Conservation (phyloP, 2,888 invertebrate species). For the Pinctada fucata region DNA sequence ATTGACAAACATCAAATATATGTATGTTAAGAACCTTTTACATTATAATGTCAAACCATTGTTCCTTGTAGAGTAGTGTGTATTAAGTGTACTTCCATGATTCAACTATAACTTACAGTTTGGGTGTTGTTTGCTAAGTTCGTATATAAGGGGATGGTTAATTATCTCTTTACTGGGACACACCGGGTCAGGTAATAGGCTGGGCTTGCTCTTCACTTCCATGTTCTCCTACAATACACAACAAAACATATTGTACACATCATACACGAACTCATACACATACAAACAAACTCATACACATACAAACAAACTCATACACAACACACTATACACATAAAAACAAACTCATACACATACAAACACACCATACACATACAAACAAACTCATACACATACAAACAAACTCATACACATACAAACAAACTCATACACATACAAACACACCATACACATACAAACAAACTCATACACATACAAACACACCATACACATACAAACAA, state of each 20-base stretch:
- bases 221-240: slow-evolving; percentile 12
- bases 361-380: neutral
- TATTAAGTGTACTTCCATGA: no score
- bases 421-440: no score
- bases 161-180: slow-evolving; percentile 63
- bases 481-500: neutral
- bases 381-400: no score
- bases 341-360: no score
- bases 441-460: neutral
- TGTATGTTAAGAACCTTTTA: no score
- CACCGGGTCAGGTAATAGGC: slow-evolving; percentile 67
- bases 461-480: neutral
- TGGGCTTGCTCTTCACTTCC: slow-evolving; percentile 44
- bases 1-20: no score
- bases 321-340: neutral
- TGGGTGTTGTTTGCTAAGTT: slow-evolving; percentile 59
- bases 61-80: no score
- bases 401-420: neutral
- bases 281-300: neutral
- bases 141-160: slow-evolving; percentile 62
- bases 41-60: no score
- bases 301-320: no score
- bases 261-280: neutral
- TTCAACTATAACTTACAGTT: slow-evolving; percentile 57
- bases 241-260: neutral